These are phyloP conservation scores for Moxostoma hubbsi DNA, from an alignment of 2,797 vertebrate species.

Conservation along the genomic window DNA sequence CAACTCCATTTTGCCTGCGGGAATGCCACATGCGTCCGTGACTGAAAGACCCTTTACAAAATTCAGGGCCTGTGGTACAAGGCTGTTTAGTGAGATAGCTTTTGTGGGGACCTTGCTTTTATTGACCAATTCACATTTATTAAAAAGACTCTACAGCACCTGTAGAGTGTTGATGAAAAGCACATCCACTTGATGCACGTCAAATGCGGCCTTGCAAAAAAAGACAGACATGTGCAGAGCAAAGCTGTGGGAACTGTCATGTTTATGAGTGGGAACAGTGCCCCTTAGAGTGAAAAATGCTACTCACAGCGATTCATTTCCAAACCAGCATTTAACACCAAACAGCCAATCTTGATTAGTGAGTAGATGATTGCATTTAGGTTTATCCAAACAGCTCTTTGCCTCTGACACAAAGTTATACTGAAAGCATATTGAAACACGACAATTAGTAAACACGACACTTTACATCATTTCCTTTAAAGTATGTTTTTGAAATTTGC, in stretches of 20 bases:
- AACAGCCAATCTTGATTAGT: conserved; percentile 40
- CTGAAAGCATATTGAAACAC: conserved; percentile 41
- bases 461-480: conserved; percentile 43
- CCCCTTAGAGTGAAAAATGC: conserved; percentile 46
- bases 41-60: conserved; percentile 10
- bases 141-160: conserved; percentile 27
- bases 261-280: conserved; percentile 38
- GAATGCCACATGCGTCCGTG: neutral
- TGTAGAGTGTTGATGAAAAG: conserved; percentile 27
- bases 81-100: conserved; percentile 4
- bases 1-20: neutral
- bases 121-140: neutral
- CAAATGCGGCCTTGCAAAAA: conserved; percentile 22
- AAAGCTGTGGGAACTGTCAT: conserved; percentile 39
- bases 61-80: neutral
- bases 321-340: conserved; percentile 41
- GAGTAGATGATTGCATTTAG: conserved; percentile 39
- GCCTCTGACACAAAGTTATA: conserved; percentile 26
- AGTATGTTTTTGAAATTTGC: conserved; percentile 38
- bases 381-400: conserved; percentile 40
- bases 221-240: conserved; percentile 25
- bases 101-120: conserved; percentile 21
- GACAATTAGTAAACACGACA: conserved; percentile 53
- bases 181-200: conserved; percentile 24
- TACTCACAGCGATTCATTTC: conserved; percentile 42